A percentile compares a stretch with the other conserved stretches of the same genome.
phyloP scores from a whole-genome alignment of 2,888 invertebrate species.

The Sylvicola fuscatus region DNA sequence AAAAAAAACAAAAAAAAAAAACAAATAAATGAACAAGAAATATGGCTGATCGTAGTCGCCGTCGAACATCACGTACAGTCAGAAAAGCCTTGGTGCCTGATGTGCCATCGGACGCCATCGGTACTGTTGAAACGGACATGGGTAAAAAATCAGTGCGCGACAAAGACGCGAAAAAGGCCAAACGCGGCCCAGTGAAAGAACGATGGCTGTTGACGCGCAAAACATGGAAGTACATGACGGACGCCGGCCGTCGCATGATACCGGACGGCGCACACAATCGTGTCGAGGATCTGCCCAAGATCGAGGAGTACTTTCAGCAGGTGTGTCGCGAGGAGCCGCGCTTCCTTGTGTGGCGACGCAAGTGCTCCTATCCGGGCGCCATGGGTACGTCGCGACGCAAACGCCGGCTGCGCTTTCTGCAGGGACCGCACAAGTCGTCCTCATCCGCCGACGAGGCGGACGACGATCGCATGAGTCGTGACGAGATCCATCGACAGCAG shows the following conservation, averaged over 20 bases:
- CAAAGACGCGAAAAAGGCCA: neutral
- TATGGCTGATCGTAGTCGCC: too few species aligned
- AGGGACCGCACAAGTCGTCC: constrained; percentile 6
- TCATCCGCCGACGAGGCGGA: constrained; percentile 18
- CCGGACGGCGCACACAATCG: constrained; percentile 61
- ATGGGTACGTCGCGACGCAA: constrained; percentile 25
- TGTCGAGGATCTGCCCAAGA: constrained; percentile 53
- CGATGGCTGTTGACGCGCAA: constrained; percentile 75
- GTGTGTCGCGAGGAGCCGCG: constrained; percentile 57
- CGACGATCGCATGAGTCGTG: constrained; percentile 9
- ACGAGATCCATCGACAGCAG: constrained; percentile 22
- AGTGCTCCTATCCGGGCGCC: constrained; percentile 62
- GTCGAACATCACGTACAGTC: too few species aligned
- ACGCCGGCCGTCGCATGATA: constrained; percentile 64
- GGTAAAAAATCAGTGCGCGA: too few species aligned
- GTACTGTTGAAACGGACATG: too few species aligned
- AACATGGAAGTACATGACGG: constrained; percentile 87
- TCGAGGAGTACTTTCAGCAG: constrained; percentile 69
- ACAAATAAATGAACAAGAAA: too few species aligned
- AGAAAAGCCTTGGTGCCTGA: too few species aligned
- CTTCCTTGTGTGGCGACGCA: constrained; percentile 56
- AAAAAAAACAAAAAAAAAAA: too few species aligned
- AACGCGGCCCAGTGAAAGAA: constrained; percentile 32
- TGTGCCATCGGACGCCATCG: too few species aligned
- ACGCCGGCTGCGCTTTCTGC: constrained; percentile 6